A percentile compares a stretch with the other conserved stretches of the same genome.
phyloP scores from a whole-genome alignment of 2,888 invertebrate genomes.

The Alloscopus bannaensis region DNA sequence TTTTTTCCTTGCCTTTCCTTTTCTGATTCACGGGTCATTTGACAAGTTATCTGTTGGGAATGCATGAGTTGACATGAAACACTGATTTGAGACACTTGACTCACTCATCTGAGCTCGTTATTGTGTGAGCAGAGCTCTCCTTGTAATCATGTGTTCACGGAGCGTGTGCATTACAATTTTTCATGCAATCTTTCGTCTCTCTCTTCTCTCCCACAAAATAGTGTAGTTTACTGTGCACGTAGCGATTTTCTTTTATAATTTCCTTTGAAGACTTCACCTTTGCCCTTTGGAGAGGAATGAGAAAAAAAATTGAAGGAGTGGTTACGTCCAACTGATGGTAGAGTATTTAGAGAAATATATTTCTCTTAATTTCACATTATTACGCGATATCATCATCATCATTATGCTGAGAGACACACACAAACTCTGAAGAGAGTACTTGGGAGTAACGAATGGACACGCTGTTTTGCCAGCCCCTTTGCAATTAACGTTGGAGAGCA shows the following conservation, averaged over 20 bases:
- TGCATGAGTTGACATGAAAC: no score
- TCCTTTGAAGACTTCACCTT: conserved; percentile 34
- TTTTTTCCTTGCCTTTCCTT: no score
- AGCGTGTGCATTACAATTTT: no score
- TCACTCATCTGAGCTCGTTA: neutral
- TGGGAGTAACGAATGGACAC: conserved; percentile 37
- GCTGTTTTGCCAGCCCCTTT: conserved; percentile 46
- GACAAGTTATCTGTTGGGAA: conserved; percentile 71
- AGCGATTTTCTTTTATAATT: neutral
- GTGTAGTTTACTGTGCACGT: no score
- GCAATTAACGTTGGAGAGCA: conserved; percentile 72
- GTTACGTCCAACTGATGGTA: conserved; percentile 36
- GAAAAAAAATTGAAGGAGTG: no score
- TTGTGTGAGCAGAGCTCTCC: no score
- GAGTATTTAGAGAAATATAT: conserved; percentile 45
- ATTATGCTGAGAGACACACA: conserved; percentile 3
- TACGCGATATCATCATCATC: conserved; percentile 41
- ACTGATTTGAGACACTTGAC: conserved; percentile 55
- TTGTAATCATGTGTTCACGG: no score
- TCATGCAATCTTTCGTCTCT: no score
- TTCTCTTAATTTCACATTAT: conserved; percentile 54
- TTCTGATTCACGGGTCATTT: conserved; percentile 71
- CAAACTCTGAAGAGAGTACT: no score
- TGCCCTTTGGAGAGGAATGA: conserved; percentile 50
- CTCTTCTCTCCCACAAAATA: no score